Conservation (phyloP, 2,113 vertebrate species). For the Todiramphus saurophagus region DNA sequence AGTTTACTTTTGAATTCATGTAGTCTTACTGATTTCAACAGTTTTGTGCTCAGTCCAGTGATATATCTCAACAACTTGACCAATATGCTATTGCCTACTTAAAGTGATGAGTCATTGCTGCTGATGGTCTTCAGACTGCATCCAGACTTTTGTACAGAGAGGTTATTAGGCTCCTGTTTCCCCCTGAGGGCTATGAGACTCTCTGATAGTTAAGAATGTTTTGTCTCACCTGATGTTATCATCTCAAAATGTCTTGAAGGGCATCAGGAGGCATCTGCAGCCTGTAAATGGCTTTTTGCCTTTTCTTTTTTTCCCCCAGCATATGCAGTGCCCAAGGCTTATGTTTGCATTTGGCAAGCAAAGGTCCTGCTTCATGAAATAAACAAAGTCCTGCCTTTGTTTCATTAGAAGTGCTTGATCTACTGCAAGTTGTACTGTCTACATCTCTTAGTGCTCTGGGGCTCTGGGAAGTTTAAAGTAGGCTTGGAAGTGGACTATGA, state of each 20-base stretch:
- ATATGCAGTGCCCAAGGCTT: neutral
- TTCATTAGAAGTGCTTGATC: neutral
- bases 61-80: neutral
- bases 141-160: neutral
- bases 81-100: neutral
- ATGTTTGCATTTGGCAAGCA: constrained; percentile 1
- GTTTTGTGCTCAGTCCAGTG: neutral
- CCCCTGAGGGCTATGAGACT: neutral
- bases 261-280: neutral
- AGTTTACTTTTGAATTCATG: neutral
- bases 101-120: neutral
- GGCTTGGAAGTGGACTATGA: neutral
- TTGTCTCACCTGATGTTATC: neutral
- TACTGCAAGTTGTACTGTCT: neutral
- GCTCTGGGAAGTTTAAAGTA: neutral
- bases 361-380: neutral
- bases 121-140: neutral
- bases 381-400: constrained; percentile 25
- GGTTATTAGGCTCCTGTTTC: neutral
- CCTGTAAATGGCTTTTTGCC: neutral
- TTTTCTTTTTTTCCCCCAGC: neutral
- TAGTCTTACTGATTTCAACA: neutral
- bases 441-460: neutral
- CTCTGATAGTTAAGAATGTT: constrained; percentile 3
- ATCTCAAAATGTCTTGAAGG: constrained; percentile 9